phyloP scores from a whole-genome alignment of 2,113 vertebrate species.

The Ameiurus melas region DNA sequence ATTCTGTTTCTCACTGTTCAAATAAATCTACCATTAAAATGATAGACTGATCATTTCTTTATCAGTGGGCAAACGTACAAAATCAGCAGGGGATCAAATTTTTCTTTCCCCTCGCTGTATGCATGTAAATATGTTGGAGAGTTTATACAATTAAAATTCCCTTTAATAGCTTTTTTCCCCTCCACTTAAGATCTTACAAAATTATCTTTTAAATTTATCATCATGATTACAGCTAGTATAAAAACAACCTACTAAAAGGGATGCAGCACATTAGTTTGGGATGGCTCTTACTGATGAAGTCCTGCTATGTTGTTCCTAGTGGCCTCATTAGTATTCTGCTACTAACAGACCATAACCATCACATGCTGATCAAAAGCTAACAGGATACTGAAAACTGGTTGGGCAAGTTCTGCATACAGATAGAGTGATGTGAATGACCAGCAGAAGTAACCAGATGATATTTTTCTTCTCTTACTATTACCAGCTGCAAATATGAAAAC shows the following conservation, averaged over 20 bases:
- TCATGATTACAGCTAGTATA: background rate
- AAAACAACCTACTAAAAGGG: background rate
- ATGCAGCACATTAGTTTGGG: background rate
- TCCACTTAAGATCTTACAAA: background rate
- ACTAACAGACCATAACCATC: background rate
- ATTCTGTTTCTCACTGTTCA: no score
- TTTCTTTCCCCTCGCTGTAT: no score
- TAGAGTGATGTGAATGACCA: background rate
- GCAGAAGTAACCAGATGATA: background rate
- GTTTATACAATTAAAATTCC: background rate
- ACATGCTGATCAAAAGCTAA: background rate
- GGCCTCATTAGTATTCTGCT: background rate
- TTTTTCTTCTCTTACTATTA: background rate
- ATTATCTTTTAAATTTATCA: background rate
- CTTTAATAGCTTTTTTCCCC: background rate
- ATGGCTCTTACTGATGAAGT: background rate
- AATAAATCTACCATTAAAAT: no score
- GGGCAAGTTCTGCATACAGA: background rate
- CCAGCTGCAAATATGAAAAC: background rate
- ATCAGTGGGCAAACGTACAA: no score
- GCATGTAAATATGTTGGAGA: background rate
- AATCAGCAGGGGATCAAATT: no score
- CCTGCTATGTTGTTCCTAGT: background rate
- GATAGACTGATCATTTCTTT: no score
- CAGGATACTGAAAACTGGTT: background rate